Conservation (phyloP, 1,140 invertebrate genomes). For the Contarinia nasturtii region DNA sequence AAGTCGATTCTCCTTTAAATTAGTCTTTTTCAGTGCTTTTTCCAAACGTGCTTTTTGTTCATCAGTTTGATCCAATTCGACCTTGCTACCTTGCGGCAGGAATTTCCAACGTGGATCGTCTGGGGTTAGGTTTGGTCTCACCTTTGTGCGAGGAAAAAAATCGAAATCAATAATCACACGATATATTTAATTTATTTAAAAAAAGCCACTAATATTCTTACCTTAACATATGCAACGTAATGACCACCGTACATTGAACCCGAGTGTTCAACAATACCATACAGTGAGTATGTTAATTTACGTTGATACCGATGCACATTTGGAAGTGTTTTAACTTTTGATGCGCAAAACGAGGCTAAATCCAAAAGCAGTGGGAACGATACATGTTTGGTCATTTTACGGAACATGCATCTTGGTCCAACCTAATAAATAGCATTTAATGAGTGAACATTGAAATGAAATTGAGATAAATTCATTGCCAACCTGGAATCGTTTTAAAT, state of each 20-base stretch:
- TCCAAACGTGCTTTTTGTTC: constrained; percentile 19
- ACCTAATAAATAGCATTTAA: too few relatives aligned
- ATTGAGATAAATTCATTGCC: background rate
- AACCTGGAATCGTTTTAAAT: constrained; percentile 79
- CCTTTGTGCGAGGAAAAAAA: too few relatives aligned
- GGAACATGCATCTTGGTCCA: constrained; percentile 32
- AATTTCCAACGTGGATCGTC: constrained; percentile 47
- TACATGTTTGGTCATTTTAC: constrained; percentile 72
- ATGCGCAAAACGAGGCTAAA: constrained; percentile 76
- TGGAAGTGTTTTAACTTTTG: constrained; percentile 44
- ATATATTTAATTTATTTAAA: too few relatives aligned
- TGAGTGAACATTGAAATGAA: constrained; percentile 7
- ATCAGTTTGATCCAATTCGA: constrained; percentile 19
- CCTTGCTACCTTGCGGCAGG: constrained; percentile 35
- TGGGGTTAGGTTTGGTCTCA: constrained; percentile 24
- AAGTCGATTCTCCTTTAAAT: constrained; percentile 19
- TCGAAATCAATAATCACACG: constrained; percentile 18
- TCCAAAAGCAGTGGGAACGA: constrained; percentile 75
- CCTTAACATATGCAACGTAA: constrained; percentile 89
- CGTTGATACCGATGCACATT: constrained; percentile 39
- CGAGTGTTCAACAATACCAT: constrained; percentile 87
- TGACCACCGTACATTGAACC: constrained; percentile 82
- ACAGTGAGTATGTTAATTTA: constrained; percentile 70
- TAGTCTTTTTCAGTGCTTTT: constrained; percentile 17
- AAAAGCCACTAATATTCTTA: constrained; percentile 14